These are phyloP conservation scores for Andrena cerasifolii DNA, from an alignment of 1,140 invertebrate genomes.

Conservation along the genomic window DNA sequence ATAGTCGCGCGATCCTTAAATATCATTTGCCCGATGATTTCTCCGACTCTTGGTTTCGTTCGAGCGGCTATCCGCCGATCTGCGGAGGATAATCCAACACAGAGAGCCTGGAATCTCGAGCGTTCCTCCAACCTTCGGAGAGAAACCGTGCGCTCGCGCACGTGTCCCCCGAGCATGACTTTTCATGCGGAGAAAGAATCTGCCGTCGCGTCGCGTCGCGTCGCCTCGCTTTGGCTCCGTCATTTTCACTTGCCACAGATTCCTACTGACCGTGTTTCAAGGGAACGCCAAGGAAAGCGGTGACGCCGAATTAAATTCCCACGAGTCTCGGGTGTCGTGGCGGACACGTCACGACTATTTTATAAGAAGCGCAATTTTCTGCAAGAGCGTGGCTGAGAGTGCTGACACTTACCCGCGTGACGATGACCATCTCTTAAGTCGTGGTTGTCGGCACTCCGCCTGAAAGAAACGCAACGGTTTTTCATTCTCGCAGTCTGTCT, in stretches of 20 bases:
- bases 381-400: no score
- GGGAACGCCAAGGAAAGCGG: constrained; percentile 57
- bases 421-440: constrained; percentile 86
- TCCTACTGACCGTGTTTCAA: constrained; percentile 78
- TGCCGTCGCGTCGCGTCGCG: constrained; percentile 30
- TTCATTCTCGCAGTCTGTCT: constrained; percentile 14
- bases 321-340: no score
- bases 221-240: constrained; percentile 24
- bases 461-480: constrained; percentile 54
- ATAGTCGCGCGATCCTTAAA: no score
- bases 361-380: no score
- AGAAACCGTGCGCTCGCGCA: background rate
- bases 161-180: constrained; percentile 4
- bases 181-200: constrained; percentile 50
- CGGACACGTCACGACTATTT: no score
- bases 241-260: constrained; percentile 79
- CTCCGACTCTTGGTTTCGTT: constrained; percentile 9
- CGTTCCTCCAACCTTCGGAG: background rate
- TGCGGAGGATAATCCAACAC: background rate
- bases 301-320: constrained; percentile 13
- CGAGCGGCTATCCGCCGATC: background rate
- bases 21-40: no score
- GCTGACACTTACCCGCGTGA: constrained; percentile 85
- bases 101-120: background rate
- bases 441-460: constrained; percentile 78